Evolutionary conservation across 2,797 vertebrate genomes (phyloP).

Genomic region (Schizopygopsis malacanthus): DNA sequence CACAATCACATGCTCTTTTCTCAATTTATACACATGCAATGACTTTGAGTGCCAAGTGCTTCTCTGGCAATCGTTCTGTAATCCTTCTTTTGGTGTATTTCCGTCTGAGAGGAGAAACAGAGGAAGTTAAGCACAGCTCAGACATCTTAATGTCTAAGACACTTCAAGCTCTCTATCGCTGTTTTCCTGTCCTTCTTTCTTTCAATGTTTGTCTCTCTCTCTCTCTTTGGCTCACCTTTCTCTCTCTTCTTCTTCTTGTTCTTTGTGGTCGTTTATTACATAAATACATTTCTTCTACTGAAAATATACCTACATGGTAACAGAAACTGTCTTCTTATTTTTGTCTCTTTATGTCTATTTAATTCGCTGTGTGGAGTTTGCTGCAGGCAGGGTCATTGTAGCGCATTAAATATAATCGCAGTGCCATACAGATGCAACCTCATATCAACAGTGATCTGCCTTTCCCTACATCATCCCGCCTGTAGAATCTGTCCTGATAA

Average conservation of each 20-base stretch:
- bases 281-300: conserved; percentile 9
- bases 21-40: background rate
- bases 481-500: conserved; percentile 19
- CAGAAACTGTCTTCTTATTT: conserved; percentile 22
- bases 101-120: conserved; percentile 6
- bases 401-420: conserved; percentile 20
- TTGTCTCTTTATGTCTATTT: conserved; percentile 26
- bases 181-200: conserved; percentile 2
- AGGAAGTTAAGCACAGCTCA: conserved; percentile 35
- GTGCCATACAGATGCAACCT: conserved; percentile 3
- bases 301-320: conserved; percentile 33
- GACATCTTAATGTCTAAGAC: conserved; percentile 34
- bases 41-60: conserved; percentile 3
- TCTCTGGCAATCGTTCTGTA: conserved; percentile 15
- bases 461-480: background rate
- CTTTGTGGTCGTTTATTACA: conserved; percentile 10
- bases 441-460: conserved; percentile 11
- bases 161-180: conserved; percentile 16
- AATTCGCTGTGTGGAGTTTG: conserved; percentile 12
- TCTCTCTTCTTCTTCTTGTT: conserved; percentile 2
- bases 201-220: background rate
- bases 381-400: conserved; percentile 25
- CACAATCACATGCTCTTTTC: background rate
- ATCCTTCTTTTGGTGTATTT: conserved; percentile 37
- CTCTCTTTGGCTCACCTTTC: background rate